Percentiles rank a stretch among this genome's conserved stretches.
These are phyloP conservation scores for Manis crassicaudata DNA, from an alignment of 2,797 vertebrate genomes.

Conservation along the genomic window DNA sequence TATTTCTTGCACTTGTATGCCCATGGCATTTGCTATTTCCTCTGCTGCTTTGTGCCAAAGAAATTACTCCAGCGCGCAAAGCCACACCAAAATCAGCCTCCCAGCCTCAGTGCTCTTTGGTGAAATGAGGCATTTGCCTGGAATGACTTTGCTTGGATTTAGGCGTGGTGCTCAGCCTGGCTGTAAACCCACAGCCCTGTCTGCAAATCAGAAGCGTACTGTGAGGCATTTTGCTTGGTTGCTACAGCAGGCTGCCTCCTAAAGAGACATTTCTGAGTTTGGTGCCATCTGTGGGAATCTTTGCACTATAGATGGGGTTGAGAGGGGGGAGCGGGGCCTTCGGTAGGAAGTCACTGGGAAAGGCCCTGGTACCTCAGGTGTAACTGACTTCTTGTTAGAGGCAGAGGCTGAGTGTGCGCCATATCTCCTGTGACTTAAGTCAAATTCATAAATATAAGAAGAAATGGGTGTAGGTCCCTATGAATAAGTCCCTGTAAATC, in stretches of 20 bases:
- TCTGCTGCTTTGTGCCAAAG: neutral
- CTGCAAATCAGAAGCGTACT: neutral
- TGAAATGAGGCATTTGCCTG: neutral
- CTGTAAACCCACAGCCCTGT: neutral
- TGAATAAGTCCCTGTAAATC: neutral
- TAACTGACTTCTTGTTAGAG: neutral
- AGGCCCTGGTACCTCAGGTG: neutral
- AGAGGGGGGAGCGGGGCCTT: neutral
- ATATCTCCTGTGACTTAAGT: neutral
- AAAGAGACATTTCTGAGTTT: neutral
- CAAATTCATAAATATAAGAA: constrained; percentile 28
- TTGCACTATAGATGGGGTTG: neutral
- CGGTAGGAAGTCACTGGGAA: neutral
- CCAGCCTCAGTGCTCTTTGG: neutral
- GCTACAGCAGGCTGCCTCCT: neutral
- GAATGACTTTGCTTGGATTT: neutral
- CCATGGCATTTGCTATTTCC: neutral
- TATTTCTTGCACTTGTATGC: neutral
- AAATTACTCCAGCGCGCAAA: neutral
- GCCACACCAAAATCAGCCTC: neutral
- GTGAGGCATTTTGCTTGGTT: neutral
- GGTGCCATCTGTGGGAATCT: neutral
- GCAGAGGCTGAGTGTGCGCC: constrained; percentile 24
- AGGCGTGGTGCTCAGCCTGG: neutral
- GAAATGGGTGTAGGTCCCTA: constrained; percentile 25